Evolutionary conservation across 2,113 vertebrate species (phyloP).

Genomic region (Lagopus leucura): DNA sequence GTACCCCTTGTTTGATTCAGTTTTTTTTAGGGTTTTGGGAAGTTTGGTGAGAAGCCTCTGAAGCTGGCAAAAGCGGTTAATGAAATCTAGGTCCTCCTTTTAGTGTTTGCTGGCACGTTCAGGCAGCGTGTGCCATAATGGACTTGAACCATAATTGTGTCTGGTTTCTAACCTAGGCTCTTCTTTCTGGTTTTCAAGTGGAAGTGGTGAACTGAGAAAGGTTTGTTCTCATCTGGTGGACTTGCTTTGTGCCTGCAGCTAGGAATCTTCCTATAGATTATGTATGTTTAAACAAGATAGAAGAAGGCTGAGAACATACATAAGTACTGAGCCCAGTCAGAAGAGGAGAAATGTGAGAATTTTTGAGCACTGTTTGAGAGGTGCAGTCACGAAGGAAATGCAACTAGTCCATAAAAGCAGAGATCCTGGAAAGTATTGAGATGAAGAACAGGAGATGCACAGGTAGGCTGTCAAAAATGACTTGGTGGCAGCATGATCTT

Average conservation of each 20-base stretch:
- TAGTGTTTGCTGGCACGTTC: neutral
- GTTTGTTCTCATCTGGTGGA: neutral
- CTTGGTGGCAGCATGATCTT: neutral
- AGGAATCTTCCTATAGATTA: neutral
- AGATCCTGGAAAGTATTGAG: neutral
- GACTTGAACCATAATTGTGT: too few relatives aligned
- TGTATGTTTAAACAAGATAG: neutral
- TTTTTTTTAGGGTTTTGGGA: neutral
- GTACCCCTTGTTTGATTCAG: neutral
- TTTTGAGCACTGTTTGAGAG: neutral
- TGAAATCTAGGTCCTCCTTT: neutral
- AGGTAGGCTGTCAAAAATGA: neutral
- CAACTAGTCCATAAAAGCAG: neutral
- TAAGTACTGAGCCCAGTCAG: neutral
- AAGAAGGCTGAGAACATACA: neutral
- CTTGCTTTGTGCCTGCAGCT: neutral
- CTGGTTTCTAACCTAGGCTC: neutral
- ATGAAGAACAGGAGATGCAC: neutral
- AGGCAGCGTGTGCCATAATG: neutral
- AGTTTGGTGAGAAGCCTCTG: neutral
- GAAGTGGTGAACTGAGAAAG: rapidly evolving
- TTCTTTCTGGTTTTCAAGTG: neutral
- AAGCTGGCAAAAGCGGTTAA: neutral
- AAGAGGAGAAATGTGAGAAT: neutral
- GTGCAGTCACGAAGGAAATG: neutral